Evolutionary conservation across 2,888 invertebrate genomes (phyloP).

Genomic region (Nomada fabriciana): DNA sequence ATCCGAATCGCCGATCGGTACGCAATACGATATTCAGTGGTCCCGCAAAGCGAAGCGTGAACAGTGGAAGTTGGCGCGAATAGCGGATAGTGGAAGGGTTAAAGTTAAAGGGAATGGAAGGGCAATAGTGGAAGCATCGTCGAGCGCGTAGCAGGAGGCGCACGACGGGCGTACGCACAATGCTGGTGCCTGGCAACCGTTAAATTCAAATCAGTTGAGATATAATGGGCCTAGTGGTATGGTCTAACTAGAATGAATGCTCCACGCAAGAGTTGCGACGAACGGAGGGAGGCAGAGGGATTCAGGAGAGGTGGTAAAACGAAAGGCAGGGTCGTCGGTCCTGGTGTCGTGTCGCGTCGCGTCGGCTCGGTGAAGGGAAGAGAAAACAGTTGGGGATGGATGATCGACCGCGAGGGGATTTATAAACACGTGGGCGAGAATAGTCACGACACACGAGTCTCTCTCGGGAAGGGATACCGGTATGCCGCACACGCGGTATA

Average conservation of each 20-base stretch:
- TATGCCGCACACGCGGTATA: slow-evolving; percentile 61
- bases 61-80: neutral
- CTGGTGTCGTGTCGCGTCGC: neutral
- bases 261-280: slow-evolving; percentile 47
- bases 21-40: neutral
- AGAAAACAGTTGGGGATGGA: slow-evolving; percentile 21
- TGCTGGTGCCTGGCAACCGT: slow-evolving; percentile 73
- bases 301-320: slow-evolving; percentile 29
- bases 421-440: slow-evolving; percentile 67
- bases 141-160: slow-evolving; percentile 15
- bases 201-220: slow-evolving; percentile 79
- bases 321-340: neutral
- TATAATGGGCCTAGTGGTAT: slow-evolving; percentile 72
- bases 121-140: slow-evolving; percentile 17
- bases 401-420: slow-evolving; percentile 56
- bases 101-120: no score
- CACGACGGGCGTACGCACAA: slow-evolving; percentile 69
- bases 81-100: neutral
- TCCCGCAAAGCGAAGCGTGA: no score
- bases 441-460: slow-evolving; percentile 57
- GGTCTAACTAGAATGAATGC: slow-evolving; percentile 77
- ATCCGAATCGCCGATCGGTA: neutral
- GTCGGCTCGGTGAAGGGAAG: slow-evolving; percentile 6
- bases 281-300: slow-evolving; percentile 1
- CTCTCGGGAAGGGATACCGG: slow-evolving; percentile 48